Evolutionary conservation across 2,113 vertebrate genomes (phyloP).

Genomic region (Fregata magnificens): DNA sequence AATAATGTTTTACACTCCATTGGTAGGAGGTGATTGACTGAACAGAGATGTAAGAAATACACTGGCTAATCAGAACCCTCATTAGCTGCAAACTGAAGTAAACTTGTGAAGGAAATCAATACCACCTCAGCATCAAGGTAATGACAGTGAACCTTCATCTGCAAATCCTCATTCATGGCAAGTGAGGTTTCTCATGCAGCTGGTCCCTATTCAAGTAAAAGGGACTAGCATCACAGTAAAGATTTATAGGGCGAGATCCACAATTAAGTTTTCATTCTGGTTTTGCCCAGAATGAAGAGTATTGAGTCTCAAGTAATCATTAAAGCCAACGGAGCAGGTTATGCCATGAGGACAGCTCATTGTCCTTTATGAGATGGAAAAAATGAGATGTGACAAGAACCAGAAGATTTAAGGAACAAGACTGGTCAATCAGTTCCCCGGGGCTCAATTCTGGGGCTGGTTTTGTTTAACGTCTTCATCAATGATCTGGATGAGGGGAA

Average conservation of each 20-base stretch:
- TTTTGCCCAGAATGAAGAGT: background rate
- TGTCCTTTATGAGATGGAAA: background rate
- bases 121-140: background rate
- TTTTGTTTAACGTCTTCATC: too few relatives aligned
- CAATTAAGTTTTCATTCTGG: background rate
- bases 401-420: background rate
- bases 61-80: background rate
- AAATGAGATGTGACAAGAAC: background rate
- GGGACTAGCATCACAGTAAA: background rate
- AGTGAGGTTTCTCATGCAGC: background rate
- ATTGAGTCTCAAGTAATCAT: background rate
- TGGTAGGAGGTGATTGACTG: background rate
- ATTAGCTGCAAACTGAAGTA: background rate
- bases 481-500: too few relatives aligned
- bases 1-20: background rate
- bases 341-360: background rate
- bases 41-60: background rate
- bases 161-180: background rate
- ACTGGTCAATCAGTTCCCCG: background rate
- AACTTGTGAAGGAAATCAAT: background rate
- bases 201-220: background rate
- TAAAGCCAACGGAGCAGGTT: background rate
- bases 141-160: background rate
- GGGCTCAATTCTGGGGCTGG: too few relatives aligned
- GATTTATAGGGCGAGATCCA: background rate